A percentile compares a stretch with the other conserved stretches of the same genome.
These are phyloP conservation scores for Drosophila buzzatii DNA, from an alignment of 2,888 invertebrate species.

Conservation along the genomic window DNA sequence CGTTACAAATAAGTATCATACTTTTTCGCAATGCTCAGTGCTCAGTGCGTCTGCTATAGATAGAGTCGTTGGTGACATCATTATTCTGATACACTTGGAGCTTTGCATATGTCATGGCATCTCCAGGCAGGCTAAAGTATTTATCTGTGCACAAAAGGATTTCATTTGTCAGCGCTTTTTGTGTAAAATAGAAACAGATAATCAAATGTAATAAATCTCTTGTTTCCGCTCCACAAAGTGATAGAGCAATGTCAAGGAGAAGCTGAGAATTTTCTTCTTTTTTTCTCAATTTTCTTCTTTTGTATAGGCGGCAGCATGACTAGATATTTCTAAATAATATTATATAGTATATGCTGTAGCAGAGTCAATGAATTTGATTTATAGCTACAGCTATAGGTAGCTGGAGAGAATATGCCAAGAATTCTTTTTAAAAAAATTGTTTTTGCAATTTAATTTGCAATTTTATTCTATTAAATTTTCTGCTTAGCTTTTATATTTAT, in stretches of 20 bases:
- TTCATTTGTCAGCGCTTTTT: neutral
- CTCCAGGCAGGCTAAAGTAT: neutral
- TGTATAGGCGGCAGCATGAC: neutral
- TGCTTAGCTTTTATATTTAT: no score
- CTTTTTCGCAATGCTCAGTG: slow-evolving; percentile 85
- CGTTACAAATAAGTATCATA: slow-evolving; percentile 65
- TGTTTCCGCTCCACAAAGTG: neutral
- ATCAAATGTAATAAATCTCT: slow-evolving; percentile 16
- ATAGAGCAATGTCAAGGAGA: neutral
- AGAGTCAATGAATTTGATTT: neutral
- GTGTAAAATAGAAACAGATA: slow-evolving; percentile 3
- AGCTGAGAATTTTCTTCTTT: neutral
- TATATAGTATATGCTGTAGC: neutral
- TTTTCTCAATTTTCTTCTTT: neutral
- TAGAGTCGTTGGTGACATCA: slow-evolving; percentile 76
- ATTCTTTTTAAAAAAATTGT: no score
- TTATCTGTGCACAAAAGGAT: slow-evolving; percentile 7
- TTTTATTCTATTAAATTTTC: no score
- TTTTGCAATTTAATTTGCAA: no score
- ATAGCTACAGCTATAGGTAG: neutral
- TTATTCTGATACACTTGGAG: neutral
- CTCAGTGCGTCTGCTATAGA: slow-evolving; percentile 60
- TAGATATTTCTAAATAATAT: neutral
- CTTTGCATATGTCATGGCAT: slow-evolving; percentile 14
- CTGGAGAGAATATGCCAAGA: no score